phyloP scores from a whole-genome alignment of 2,113 vertebrate species.

The Phasianus colchicus region DNA sequence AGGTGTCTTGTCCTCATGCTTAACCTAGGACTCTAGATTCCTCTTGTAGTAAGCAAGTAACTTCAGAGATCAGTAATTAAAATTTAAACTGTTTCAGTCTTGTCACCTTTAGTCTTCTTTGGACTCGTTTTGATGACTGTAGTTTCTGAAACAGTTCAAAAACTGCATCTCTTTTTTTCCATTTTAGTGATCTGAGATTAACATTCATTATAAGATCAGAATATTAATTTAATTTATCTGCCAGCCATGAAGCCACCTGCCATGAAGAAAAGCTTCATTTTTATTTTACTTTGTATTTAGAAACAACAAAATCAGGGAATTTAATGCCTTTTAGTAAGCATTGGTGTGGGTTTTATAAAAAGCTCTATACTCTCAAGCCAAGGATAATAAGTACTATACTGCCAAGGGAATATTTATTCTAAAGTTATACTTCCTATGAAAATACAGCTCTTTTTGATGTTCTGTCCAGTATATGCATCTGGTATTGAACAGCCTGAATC shows the following conservation, averaged over 20 bases:
- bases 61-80: neutral
- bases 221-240: neutral
- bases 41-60: neutral
- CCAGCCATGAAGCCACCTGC: neutral
- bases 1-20: neutral
- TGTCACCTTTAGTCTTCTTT: neutral
- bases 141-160: neutral
- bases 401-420: neutral
- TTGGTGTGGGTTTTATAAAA: neutral
- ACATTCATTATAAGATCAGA: neutral
- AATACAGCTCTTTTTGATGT: neutral
- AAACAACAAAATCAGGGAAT: neutral
- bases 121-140: neutral
- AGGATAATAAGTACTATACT: neutral
- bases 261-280: neutral
- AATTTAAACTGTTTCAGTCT: neutral
- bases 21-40: neutral
- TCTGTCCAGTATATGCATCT: neutral
- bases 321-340: neutral
- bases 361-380: neutral
- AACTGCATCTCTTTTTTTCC: neutral
- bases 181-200: neutral
- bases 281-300: neutral
- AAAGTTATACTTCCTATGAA: neutral
- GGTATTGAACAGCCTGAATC: neutral